Percentiles rank a stretch among this genome's conserved stretches.
Evolutionary conservation across 92 coral and sea anemone species (phyloP).

Genomic region (Epizoanthus illoricatus): DNA sequence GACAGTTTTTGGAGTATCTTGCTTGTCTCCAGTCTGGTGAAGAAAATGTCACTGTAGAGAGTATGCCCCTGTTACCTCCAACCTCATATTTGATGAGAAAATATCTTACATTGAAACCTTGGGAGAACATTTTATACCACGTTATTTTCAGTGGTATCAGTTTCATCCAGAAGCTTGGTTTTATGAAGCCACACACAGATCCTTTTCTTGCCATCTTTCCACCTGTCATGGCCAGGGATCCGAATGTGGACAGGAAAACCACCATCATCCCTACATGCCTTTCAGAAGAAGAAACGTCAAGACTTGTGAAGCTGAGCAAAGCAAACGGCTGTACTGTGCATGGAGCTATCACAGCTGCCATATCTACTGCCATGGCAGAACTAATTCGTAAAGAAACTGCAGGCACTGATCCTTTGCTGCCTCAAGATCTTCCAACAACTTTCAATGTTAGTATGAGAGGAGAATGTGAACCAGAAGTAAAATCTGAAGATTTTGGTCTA

Average conservation of each 20-base stretch:
- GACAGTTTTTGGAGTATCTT: constrained; percentile 35
- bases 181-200: constrained; percentile 36
- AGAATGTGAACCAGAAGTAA: constrained; percentile 33
- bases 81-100: constrained; percentile 11
- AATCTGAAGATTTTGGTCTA: constrained; percentile 29
- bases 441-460: constrained; percentile 38
- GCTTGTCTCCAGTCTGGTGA: constrained; percentile 37
- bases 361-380: constrained; percentile 39
- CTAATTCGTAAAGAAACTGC: not conserved
- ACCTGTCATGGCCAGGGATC: constrained; percentile 36
- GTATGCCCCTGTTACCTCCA: constrained; percentile 40
- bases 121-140: constrained; percentile 1
- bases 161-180: constrained; percentile 18
- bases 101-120: not conserved
- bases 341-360: constrained; percentile 50
- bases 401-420: not conserved
- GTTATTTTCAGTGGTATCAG: constrained; percentile 23
- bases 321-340: constrained; percentile 52
- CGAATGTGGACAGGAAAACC: constrained; percentile 42
- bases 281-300: constrained; percentile 43
- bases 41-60: constrained; percentile 19
- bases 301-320: constrained; percentile 33
- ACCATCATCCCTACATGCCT: constrained; percentile 34
- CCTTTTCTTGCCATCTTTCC: constrained; percentile 32
- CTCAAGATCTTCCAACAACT: not conserved